Conservation (phyloP, 1,140 invertebrate species). For the Marisa cornuarietis region DNA sequence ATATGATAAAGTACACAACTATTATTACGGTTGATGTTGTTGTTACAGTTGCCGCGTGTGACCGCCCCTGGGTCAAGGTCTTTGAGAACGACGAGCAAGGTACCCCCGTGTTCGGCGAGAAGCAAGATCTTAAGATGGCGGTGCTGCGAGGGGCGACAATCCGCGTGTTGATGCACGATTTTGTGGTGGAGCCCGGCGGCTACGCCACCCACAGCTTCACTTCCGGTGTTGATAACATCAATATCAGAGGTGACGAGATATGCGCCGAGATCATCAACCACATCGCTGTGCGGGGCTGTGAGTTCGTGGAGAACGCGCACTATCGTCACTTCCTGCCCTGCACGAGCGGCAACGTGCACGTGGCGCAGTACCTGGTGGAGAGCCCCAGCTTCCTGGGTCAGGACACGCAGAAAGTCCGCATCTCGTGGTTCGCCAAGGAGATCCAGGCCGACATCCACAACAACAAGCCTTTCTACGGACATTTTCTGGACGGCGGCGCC, state of each 20-base stretch:
- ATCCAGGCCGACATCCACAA: constrained; percentile 37
- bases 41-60: constrained; percentile 10
- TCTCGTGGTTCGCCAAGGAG: constrained; percentile 36
- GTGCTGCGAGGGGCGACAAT: constrained; percentile 28
- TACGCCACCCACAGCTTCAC: constrained; percentile 26
- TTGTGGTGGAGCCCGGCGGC: constrained; percentile 64
- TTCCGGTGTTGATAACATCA: constrained; percentile 30
- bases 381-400: constrained; percentile 32
- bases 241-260: constrained; percentile 33
- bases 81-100: constrained; percentile 27
- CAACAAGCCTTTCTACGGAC: constrained; percentile 34
- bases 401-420: constrained; percentile 27
- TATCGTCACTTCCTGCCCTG: constrained; percentile 34
- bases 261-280: constrained; percentile 33
- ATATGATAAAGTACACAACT: background rate
- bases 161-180: constrained; percentile 72
- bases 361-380: constrained; percentile 36
- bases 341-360: constrained; percentile 37
- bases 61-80: constrained; percentile 20
- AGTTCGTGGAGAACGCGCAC: constrained; percentile 31
- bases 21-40: background rate
- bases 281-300: constrained; percentile 23
- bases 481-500: constrained; percentile 34
- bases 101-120: constrained; percentile 13
- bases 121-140: constrained; percentile 21